Base-by-base conservation (phyloP, 2,888 invertebrate genomes). In the Seira sanloemensis region DNA sequence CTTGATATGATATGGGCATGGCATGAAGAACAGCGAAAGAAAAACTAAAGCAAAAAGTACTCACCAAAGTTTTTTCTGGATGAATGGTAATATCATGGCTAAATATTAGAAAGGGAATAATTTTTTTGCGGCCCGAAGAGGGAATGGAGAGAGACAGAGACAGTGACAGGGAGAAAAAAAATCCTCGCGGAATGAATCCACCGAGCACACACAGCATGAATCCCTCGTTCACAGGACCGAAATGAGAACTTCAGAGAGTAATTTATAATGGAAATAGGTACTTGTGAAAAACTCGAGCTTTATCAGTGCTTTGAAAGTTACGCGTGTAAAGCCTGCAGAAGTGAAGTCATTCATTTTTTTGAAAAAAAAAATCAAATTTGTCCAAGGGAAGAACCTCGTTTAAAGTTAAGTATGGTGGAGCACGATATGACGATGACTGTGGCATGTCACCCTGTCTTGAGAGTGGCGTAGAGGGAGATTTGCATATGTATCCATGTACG, bases 361-460 rank as follows among this genome's bases (percentile, higher is more conserved):
- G 87, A 4, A 37, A 7, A 12, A 12, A 37, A 88, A 88, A 87
- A 87, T 88, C 88, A 88, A 88, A 88, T 88, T 87, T 80, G 84
- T 86, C 78, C 78, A 77, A 75, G 73, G 81, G 83, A 81, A 37
- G 37, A 86, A 71, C 77, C 86, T 85, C 78, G 37, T 79, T 73
- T 74, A 65, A 37, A 37, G 5, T 37, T 37, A 37, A 37, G 5
- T 73, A 71, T 23, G 66, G 73, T 5, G 21, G 50, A 71, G 27
- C 24, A 24, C 19, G 46, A 71, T 25, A 67, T 37, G 37, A 37
- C 12, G 37, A 37, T 37, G 37, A 37, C 37, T 37, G 5, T 37
- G 37, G 5, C 5, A n/a, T 18, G 21, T 16, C 21, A 18, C 18
- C 62, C n/a, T 16, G 7, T 21, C 16, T n/a, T n/a, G n/a, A n/a